Evolutionary conservation across 92 coral and sea anemone genomes (phyloP).

Genomic region (Palythoa grandis): DNA sequence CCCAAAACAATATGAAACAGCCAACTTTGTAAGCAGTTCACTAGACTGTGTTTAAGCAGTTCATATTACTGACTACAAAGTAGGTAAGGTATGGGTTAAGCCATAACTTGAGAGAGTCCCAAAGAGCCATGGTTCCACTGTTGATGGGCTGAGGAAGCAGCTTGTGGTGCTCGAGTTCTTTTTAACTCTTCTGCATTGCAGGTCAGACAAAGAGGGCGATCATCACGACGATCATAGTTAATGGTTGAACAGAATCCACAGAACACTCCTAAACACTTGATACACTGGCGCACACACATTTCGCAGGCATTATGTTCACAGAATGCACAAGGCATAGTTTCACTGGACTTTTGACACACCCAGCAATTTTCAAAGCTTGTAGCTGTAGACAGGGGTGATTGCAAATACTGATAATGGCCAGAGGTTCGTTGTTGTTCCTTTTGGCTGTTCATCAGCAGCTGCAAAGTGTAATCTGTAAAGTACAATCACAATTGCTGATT

Average conservation of each 20-base stretch:
- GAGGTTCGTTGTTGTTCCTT: conserved; percentile 39
- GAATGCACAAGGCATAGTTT: conserved; percentile 83
- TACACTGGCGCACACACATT: conserved; percentile 91
- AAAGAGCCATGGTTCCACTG: not conserved
- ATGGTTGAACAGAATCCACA: conserved; percentile 84
- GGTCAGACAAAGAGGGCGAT: conserved; percentile 78
- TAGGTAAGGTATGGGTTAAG: not conserved
- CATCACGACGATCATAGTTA: conserved; percentile 77
- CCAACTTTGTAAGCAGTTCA: too few relatives aligned
- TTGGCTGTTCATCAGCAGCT: conserved; percentile 74
- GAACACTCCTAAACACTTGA: conserved; percentile 84
- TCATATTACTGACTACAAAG: not conserved
- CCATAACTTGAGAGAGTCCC: conserved; percentile 27
- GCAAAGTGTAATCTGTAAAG: conserved; percentile 64
- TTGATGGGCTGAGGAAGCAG: not conserved
- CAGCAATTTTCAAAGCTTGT: conserved; percentile 63
- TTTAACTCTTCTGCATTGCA: conserved; percentile 78
- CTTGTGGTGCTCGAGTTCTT: conserved; percentile 16
- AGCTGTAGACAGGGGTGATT: conserved; percentile 30
- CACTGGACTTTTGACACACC: conserved; percentile 77
- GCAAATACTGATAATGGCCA: conserved; percentile 18
- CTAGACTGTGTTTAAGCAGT: too few relatives aligned
- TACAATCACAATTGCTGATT: not conserved
- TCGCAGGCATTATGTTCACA: conserved; percentile 86
- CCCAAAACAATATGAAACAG: too few relatives aligned